Conservation (phyloP, 2,888 invertebrate genomes). For the Philereme transversata region DNA sequence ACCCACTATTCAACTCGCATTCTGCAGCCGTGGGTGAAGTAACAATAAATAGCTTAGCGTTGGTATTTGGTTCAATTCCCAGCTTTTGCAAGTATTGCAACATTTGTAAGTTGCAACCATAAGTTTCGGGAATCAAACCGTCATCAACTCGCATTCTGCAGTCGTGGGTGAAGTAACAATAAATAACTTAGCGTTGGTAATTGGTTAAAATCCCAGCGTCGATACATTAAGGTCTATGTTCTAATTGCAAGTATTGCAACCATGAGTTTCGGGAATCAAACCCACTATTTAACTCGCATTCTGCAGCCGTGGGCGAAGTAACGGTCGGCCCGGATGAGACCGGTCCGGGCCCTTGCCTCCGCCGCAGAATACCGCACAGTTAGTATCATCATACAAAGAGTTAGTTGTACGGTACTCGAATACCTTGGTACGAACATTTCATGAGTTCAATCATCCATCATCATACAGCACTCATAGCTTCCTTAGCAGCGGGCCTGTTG, state of each 20-base stretch:
- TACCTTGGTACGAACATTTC: slow-evolving; percentile 1
- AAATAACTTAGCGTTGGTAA: no score
- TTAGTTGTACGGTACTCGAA: slow-evolving; percentile 6
- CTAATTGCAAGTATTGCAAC: not conserved
- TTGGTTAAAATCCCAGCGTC: not conserved
- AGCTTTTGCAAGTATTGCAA: not conserved
- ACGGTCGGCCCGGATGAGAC: slow-evolving; percentile 60
- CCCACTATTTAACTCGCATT: slow-evolving; percentile 16
- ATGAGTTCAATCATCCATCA: not conserved
- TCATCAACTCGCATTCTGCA: slow-evolving; percentile 26
- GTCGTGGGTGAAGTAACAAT: slow-evolving; percentile 44
- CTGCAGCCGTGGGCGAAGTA: slow-evolving; percentile 41
- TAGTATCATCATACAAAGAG: not conserved
- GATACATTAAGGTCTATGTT: slow-evolving; percentile 7
- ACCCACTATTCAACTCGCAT: no score
- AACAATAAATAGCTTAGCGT: no score
- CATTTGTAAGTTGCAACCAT: not conserved
- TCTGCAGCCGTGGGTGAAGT: no score
- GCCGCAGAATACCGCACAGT: not conserved
- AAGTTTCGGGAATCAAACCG: slow-evolving; percentile 26
- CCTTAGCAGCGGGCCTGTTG: no score
- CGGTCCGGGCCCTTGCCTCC: slow-evolving; percentile 42
- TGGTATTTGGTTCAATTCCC: no score
- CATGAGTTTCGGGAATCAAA: slow-evolving; percentile 23
- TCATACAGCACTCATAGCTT: no score